Evolutionary conservation across 2,888 invertebrate species (phyloP).

Genomic region (Hypercompe scribonia): DNA sequence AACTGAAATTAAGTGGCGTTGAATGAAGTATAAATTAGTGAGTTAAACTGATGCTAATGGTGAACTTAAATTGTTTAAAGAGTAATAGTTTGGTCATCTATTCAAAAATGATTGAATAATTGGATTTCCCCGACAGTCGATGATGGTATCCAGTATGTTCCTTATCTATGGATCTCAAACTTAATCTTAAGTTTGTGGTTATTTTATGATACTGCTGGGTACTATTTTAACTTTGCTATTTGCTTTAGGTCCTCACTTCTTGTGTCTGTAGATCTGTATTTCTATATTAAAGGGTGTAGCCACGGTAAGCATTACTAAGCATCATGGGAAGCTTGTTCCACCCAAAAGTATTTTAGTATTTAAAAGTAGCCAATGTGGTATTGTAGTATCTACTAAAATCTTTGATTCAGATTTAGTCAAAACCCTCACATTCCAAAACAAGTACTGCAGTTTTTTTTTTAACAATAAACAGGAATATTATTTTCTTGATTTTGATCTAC

Average conservation of each 20-base stretch:
- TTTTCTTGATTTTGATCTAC: too few relatives aligned
- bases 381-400: too few relatives aligned
- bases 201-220: neutral
- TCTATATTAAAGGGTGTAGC: neutral
- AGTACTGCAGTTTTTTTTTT: too few relatives aligned
- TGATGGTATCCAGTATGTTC: neutral
- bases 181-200: neutral
- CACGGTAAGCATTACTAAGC: neutral
- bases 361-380: too few relatives aligned
- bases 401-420: too few relatives aligned
- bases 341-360: too few relatives aligned
- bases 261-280: neutral
- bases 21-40: neutral
- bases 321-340: too few relatives aligned
- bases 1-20: constrained; percentile 47
- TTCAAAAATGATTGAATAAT: neutral
- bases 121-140: neutral
- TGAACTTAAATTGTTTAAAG: too few relatives aligned
- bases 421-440: too few relatives aligned
- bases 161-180: neutral
- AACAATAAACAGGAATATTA: too few relatives aligned
- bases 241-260: neutral
- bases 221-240: neutral
- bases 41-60: neutral
- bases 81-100: neutral